phyloP scores from a whole-genome alignment of 2,113 vertebrate genomes.

The Odontophorus gujanensis region DNA sequence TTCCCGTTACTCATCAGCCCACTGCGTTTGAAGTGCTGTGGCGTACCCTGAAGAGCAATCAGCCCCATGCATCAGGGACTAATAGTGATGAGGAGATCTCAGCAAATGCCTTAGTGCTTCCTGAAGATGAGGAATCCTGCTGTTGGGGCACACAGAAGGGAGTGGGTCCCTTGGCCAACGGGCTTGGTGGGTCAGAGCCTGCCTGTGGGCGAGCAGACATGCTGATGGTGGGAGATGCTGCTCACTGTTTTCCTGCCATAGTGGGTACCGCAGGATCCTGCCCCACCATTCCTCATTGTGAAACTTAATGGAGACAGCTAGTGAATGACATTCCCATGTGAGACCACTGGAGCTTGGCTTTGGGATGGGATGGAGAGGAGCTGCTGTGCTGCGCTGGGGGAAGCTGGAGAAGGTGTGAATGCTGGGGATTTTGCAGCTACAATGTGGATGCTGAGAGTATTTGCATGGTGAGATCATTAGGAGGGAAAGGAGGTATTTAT shows the following conservation, averaged over 20 bases:
- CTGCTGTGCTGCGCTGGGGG: neutral
- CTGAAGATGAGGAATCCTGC: neutral
- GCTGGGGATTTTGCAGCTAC: neutral
- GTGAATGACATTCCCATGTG: neutral
- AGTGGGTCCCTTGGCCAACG: neutral
- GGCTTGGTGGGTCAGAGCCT: neutral
- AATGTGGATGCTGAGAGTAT: neutral
- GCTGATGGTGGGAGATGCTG: neutral
- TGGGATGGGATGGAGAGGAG: neutral
- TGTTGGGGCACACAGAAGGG: neutral
- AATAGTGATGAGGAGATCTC: constrained; percentile 3
- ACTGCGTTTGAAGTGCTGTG: neutral
- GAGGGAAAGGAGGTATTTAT: neutral
- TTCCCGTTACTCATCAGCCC: neutral
- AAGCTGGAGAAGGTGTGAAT: neutral
- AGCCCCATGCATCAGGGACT: neutral
- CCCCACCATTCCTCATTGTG: rapidly evolving
- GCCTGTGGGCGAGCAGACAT: neutral
- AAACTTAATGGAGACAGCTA: neutral
- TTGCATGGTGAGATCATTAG: neutral
- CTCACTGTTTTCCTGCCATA: neutral
- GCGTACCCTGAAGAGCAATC: constrained; percentile 50
- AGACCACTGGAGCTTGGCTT: neutral
- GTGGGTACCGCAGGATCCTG: neutral
- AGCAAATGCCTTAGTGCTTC: neutral